Evolutionary conservation across 1,140 invertebrate species (phyloP), one percentile per base, ranked within the genome.

Genomic region (Bombyx mori): DNA sequence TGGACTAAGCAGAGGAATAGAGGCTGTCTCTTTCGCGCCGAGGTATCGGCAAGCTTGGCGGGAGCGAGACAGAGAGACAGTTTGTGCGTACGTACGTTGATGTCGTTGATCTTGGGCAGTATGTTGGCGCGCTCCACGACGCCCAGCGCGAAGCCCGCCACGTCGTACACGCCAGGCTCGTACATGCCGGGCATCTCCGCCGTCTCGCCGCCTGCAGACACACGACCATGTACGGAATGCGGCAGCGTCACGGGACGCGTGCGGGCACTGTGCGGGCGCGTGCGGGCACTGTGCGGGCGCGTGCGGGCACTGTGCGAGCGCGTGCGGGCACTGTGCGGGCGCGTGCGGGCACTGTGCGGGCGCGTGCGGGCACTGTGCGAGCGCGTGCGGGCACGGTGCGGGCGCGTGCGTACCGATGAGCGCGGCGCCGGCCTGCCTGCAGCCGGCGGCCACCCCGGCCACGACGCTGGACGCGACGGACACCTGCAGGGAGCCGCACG

Each of bases 151-250:
- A 99, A 99, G 8, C 98, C 98, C 10, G 97, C 98, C 26, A 99
- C 84, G 86, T 99, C 98, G 80, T 98, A 99, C 47, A 96, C 94
- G n/a, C 93, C 93, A 4, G 90, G 79, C 3, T 88, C 82, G 82
- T 99, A 99, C 90, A 99, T 94, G 44, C 96, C 94, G 1, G 98
- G 97, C 94, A 99, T 97, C 83, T 99, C 97, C 0, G 98, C 96
- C 8, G 97, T 98, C 89, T 99, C 97, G 3, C 97, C 96, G 56
- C 96, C 97, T 91, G 44, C 26, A 35, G 2, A 35, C 26, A 5
- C 26, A 5, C 26, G 12, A 18, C 12, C 12, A 18, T 18, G 12
- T 18, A 18, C 12, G 12, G 12, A 18, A 18, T 18, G 12, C 12
- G 1, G 12, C 12, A 18, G 12, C 12, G 12, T 18, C 12, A 18